Evolutionary conservation across 2,113 vertebrate genomes (phyloP), one percentile per base, ranked within the genome.

Genomic region (Osmerus eperlanus): DNA sequence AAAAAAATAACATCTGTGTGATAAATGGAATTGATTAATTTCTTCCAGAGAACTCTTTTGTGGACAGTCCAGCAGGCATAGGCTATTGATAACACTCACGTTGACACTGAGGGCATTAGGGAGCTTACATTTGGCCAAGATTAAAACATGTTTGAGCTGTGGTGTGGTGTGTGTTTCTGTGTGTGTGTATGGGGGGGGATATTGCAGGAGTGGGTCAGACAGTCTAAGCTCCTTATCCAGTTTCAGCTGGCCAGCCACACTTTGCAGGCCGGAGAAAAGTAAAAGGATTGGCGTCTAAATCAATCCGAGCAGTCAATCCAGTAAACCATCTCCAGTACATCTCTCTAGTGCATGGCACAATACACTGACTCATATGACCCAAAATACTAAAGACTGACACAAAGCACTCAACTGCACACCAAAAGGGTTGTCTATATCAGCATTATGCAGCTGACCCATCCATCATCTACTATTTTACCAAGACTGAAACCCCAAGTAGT

Each of bases 151-250:
- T 60, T n/a, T 75, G 68, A 41, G 68, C 28, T 55, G 56, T 32
- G 16, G 29, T 55, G 56, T 32, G 16, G 29, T 70, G 56, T 51
- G 68, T 70, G 56, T 70, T 56, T 25, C 55, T 60, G 55, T 61
- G 32, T 62, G 29, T 28, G 41, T 53, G 36, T 29, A 28, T 47
- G 55, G 79, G 67, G 73, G 58, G 78, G 61, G 66, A 8, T 55
- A 71, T 75, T 68, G 77, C 74, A 80, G 73, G 80, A 90, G 81
- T 85, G 88, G 91, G 91, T 91, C 90, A 93, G 91, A 91, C 90
- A 82, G 86, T 78, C 87, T 91, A 87, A 91, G 90, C 90, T 88
- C 86, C 89, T 91, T 86, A 91, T 91, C 86, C 89, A 85, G 84
- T 81, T 89, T 86, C 85, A 89, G 84, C 72, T 77, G 67, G 72